phyloP scores from a whole-genome alignment of 2,113 vertebrate genomes.

The Chaetodon auriga region DNA sequence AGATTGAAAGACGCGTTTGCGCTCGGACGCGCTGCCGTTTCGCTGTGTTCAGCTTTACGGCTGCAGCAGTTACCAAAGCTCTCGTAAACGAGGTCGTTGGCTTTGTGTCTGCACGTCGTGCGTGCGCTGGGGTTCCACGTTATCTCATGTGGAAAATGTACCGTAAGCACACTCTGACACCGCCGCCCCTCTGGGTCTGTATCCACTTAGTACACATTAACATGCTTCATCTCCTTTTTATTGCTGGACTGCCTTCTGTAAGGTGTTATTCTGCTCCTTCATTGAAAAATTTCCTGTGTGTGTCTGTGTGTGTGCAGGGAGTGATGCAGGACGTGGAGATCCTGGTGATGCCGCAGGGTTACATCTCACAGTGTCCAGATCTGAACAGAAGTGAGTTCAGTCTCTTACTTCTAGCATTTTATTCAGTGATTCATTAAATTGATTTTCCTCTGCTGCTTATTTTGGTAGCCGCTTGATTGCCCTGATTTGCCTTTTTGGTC shows the following conservation, averaged over 20 bases:
- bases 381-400: conserved; percentile 97
- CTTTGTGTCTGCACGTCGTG: conserved; percentile 30
- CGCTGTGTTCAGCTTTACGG: conserved; percentile 19
- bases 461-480: conserved; percentile 9
- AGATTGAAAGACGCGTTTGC: conserved; percentile 38
- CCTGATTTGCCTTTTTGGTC: conserved; percentile 20
- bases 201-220: conserved; percentile 26
- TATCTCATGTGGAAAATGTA: conserved; percentile 45
- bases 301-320: conserved; percentile 83
- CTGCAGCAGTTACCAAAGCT: neutral
- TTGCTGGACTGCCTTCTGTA: neutral
- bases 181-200: neutral
- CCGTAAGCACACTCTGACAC: conserved; percentile 3
- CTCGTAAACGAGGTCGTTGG: conserved; percentile 17
- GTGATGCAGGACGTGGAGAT: conserved; percentile 98
- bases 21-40: conserved; percentile 11
- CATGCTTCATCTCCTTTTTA: conserved; percentile 27
- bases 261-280: neutral
- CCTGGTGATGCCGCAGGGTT: conserved; percentile 98
- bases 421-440: conserved; percentile 20
- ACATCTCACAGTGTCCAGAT: conserved; percentile 98
- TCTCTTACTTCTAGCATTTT: conserved; percentile 27
- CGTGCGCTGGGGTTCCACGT: neutral
- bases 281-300: conserved; percentile 12
- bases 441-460: conserved; percentile 10